Percentiles rank a stretch among this genome's conserved stretches.
phyloP scores from a whole-genome alignment of 2,113 vertebrate species.

The Grammatotria lemairii region DNA sequence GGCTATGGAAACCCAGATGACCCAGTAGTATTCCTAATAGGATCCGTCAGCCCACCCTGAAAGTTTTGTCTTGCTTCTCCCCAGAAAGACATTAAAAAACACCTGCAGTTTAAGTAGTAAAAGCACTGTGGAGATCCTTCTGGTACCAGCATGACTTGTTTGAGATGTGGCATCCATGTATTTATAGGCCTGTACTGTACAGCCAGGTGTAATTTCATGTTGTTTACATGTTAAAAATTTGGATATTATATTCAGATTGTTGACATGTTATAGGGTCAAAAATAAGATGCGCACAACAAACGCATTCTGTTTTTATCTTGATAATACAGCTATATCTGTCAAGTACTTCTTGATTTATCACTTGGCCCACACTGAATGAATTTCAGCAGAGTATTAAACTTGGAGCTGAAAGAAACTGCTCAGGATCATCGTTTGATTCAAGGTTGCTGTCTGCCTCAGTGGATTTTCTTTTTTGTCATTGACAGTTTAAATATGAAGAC shows the following conservation, averaged over 20 bases:
- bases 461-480: background rate
- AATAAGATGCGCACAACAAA: background rate
- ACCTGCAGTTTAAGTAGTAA: background rate
- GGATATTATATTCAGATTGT: background rate
- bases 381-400: constrained; percentile 24
- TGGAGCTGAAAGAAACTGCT: background rate
- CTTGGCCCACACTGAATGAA: background rate
- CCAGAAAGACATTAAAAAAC: background rate
- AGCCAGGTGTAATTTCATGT: background rate
- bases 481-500: background rate
- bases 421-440: background rate
- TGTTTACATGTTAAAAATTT: background rate
- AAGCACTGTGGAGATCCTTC: background rate
- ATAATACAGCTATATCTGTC: background rate
- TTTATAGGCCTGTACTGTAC: background rate
- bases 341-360: background rate
- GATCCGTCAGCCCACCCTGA: background rate
- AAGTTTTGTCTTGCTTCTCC: constrained; percentile 3
- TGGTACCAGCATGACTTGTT: background rate
- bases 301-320: background rate
- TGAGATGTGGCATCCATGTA: background rate
- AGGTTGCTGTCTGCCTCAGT: background rate
- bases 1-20: constrained; percentile 96
- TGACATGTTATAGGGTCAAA: background rate
- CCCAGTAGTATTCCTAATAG: constrained; percentile 72